phyloP scores from a whole-genome alignment of 2,797 vertebrate genomes.

The Moxostoma hubbsi region DNA sequence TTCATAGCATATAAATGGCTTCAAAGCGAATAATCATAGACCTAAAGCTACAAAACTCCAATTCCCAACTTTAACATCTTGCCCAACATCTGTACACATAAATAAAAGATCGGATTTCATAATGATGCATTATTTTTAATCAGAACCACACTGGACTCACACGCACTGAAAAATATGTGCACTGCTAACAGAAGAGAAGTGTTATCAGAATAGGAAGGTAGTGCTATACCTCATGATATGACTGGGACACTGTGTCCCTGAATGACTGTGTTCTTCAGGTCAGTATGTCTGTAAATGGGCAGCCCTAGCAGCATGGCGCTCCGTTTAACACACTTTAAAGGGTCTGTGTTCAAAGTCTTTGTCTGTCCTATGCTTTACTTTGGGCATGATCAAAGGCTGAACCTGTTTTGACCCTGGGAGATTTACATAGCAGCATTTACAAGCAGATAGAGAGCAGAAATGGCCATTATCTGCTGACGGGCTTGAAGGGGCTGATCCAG shows the following conservation, averaged over 20 bases:
- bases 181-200: conserved; percentile 1
- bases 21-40: too few species aligned
- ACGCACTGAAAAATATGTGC: not conserved
- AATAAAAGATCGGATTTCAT: conserved; percentile 14
- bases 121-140: conserved; percentile 29
- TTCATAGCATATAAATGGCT: too few species aligned
- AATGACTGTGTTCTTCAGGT: conserved; percentile 18
- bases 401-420: too few species aligned
- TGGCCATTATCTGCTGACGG: too few species aligned
- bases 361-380: too few species aligned
- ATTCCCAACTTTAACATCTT: not conserved
- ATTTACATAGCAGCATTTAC: too few species aligned
- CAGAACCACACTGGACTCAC: conserved; percentile 3
- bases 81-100: conserved; percentile 6
- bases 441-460: too few species aligned
- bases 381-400: too few species aligned
- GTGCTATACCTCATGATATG: conserved; percentile 1
- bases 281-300: not conserved
- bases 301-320: not conserved
- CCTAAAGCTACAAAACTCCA: too few species aligned
- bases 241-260: conserved; percentile 17
- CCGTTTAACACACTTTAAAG: not conserved
- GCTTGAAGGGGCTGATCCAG: not conserved
- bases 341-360: too few species aligned
- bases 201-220: conserved; percentile 9